Evolutionary conservation across 1,140 invertebrate species (phyloP), one percentile per base, ranked within the genome.

Genomic region (Atopsyche davidsoni): DNA sequence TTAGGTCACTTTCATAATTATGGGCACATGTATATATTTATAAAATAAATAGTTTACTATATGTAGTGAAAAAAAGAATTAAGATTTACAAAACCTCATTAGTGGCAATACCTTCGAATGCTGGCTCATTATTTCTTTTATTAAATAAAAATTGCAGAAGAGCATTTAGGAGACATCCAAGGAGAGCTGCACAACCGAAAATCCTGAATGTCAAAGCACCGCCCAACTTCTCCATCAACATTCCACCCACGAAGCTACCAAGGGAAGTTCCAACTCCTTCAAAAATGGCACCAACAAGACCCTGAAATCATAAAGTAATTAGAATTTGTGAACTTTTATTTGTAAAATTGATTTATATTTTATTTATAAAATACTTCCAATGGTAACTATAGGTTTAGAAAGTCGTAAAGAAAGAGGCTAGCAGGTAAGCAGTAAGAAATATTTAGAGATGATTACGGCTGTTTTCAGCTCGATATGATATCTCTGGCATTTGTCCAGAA

Each of bases 221-320:
- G 16, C 78, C 76, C 34, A 80, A 79, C 0, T 62, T 59, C 2
- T 77, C 66, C 53, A 83, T 81, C 3, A 89, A 57, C 16, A 75
- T 61, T 10, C 88, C 88, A 36, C 80, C 86, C 34, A 88, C 67
- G 11, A 87, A 77, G 66, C 84, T 89, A 6, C 88, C 87, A 2
- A 80, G 63, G 0, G 87, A 83, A 1, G 86, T 83, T 19, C 88
- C 89, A 4, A 92, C 74, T 16, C 89, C 89, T 75, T 92, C 89
- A 64, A 92, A 93, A 39, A 89, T 73, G 23, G 86, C 88, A 17
- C 89, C 87, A 17, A 91, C 81, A 17, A 93, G 70, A 45, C 88
- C 89, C 76, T 91, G 75, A 57, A 64, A 59, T 65, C n/a, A 68
- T 22, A 32, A 35, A 47, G 7, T 32, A 32, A 38, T n/a, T 14